These are phyloP conservation scores for Chaenocephalus aceratus DNA, from an alignment of 2,113 vertebrate species.

Conservation along the genomic window DNA sequence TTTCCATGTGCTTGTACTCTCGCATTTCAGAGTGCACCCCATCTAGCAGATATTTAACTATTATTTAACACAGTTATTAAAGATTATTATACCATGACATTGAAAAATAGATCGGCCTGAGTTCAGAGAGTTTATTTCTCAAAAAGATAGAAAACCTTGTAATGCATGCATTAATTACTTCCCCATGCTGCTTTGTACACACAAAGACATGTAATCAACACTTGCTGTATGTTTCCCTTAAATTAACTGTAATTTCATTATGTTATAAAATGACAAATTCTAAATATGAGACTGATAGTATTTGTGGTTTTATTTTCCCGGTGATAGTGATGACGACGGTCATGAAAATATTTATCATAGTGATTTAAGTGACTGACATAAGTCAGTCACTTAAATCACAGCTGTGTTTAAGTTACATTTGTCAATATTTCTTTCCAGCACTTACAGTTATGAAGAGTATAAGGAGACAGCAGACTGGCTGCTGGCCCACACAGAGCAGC, in stretches of 20 bases:
- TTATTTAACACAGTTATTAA: not conserved
- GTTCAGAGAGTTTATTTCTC: not conserved
- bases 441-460: constrained; percentile 78
- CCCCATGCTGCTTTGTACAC: not conserved
- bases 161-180: not conserved
- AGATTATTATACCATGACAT: not conserved
- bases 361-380: not conserved
- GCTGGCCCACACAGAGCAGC: constrained; percentile 52
- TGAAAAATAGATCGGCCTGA: not conserved
- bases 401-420: not conserved
- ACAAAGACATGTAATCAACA: not conserved
- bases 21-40: not conserved
- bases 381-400: not conserved
- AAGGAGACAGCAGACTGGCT: constrained; percentile 84
- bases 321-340: not conserved
- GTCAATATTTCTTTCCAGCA: not conserved
- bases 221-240: not conserved
- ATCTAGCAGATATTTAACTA: not conserved
- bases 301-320: not conserved
- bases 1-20: not conserved
- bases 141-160: not conserved
- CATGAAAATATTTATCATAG: not conserved
- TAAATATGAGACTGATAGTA: not conserved
- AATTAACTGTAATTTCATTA: not conserved
- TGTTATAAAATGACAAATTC: not conserved